phyloP scores from a whole-genome alignment of 1,140 invertebrate genomes.

The Geopemphigus sp. region DNA sequence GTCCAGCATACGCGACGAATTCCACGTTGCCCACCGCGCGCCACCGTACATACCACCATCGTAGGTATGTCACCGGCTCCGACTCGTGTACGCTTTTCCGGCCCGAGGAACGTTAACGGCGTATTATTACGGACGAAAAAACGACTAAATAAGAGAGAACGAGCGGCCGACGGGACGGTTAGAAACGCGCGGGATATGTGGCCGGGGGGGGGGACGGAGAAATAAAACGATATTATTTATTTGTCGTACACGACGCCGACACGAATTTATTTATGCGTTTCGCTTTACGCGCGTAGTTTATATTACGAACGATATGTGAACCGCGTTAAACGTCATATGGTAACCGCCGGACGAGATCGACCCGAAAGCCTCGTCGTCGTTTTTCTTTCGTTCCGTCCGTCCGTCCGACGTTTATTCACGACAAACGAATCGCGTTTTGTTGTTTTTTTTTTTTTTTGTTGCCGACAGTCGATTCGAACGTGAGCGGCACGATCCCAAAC shows the following conservation, averaged over 20 bases:
- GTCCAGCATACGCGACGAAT: background rate
- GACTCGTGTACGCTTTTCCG: background rate
- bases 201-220: background rate
- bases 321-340: too few species aligned
- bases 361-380: slow-evolving; percentile 4
- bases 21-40: too few species aligned
- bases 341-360: background rate
- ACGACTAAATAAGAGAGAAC: too few species aligned
- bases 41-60: too few species aligned
- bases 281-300: slow-evolving; percentile 20
- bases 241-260: slow-evolving; percentile 30
- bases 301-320: slow-evolving; percentile 12
- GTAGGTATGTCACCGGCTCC: too few species aligned
- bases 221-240: slow-evolving; percentile 32
- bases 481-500: background rate
- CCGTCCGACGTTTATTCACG: background rate
- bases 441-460: background rate
- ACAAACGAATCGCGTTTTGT: background rate
- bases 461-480: background rate
- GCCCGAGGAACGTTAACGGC: background rate
- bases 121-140: too few species aligned
- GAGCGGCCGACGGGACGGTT: too few species aligned
- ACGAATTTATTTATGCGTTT: slow-evolving; percentile 18
- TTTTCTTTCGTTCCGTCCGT: background rate
- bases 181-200: too few species aligned